Percentiles rank a stretch among this genome's conserved stretches.
phyloP scores from a whole-genome alignment of 2,888 invertebrate genomes.

The Chironomus tentans region DNA sequence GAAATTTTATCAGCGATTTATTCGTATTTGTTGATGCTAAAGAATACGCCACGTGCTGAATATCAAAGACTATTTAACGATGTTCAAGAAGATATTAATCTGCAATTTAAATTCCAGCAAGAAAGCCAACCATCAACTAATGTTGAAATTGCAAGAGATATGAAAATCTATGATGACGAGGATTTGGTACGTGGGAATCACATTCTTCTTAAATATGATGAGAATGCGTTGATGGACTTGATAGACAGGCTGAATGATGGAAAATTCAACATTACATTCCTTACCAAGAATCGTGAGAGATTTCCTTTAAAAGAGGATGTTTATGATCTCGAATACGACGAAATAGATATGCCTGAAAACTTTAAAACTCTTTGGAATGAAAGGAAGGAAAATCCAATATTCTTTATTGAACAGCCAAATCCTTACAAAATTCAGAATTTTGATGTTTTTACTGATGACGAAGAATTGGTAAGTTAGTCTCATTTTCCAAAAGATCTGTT shows the following conservation, averaged over 20 bases:
- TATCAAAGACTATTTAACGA: constrained; percentile 57
- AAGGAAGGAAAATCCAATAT: constrained; percentile 47
- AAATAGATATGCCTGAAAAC: constrained; percentile 48
- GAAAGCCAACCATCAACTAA: constrained; percentile 70
- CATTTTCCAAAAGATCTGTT: background rate
- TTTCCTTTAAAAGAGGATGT: too few species aligned
- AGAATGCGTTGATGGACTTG: constrained; percentile 32
- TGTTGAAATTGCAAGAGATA: constrained; percentile 55
- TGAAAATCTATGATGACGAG: constrained; percentile 69
- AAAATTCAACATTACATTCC: background rate
- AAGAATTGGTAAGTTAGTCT: constrained; percentile 31
- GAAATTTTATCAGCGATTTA: constrained; percentile 72
- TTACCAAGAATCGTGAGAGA: too few species aligned
- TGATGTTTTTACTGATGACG: constrained; percentile 35
- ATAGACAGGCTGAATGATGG: background rate
- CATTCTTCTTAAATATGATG: constrained; percentile 65
- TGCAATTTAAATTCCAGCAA: constrained; percentile 61
- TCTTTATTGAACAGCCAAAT: constrained; percentile 63
- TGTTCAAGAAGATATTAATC: constrained; percentile 60
- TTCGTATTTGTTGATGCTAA: constrained; percentile 67
- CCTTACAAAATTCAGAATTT: constrained; percentile 65
- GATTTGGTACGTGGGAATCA: constrained; percentile 67
- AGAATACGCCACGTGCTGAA: constrained; percentile 55
- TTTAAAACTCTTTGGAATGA: constrained; percentile 57
- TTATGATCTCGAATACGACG: constrained; percentile 68